These are phyloP conservation scores for Clarias platycephalus DNA, from an alignment of 2,797 vertebrate genomes.

Conservation along the genomic window DNA sequence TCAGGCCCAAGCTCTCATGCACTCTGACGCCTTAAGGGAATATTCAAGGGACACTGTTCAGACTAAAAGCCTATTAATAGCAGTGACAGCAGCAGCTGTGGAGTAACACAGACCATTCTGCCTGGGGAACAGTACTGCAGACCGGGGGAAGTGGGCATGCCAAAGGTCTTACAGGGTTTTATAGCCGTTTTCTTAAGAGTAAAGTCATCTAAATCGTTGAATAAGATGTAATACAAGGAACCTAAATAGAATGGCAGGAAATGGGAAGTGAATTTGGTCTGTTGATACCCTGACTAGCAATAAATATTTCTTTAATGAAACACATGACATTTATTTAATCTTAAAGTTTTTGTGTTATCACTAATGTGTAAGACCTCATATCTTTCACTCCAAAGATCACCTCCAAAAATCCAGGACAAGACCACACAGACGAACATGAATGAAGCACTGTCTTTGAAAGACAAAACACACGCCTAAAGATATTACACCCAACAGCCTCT, in stretches of 20 bases:
- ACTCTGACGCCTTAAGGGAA: conserved; percentile 52
- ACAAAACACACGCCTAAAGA: not conserved
- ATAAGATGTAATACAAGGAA: conserved; percentile 13
- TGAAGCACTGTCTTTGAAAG: conserved; percentile 3
- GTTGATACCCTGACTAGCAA: not conserved
- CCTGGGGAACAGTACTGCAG: conserved; percentile 23
- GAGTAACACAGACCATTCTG: conserved; percentile 43
- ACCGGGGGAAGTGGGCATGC: conserved; percentile 12
- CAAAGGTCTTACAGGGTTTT: conserved; percentile 28
- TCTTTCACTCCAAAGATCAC: not conserved
- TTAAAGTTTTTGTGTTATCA: not conserved
- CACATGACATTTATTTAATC: not conserved
- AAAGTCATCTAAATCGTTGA: conserved; percentile 18
- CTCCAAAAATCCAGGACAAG: not conserved
- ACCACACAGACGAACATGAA: not conserved
- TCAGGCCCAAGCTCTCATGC: conserved; percentile 39
- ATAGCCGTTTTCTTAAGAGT: conserved; percentile 23
- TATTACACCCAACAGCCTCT: conserved; percentile 8
- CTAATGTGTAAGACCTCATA: not conserved
- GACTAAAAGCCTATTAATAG: conserved; percentile 57
- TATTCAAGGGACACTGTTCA: conserved; percentile 59
- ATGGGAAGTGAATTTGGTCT: not conserved
- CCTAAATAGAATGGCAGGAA: not conserved
- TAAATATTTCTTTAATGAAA: not conserved
- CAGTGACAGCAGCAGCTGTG: conserved; percentile 56